Evolutionary conservation across 1,140 invertebrate species (phyloP).

Genomic region (Neodiprion fabricii): DNA sequence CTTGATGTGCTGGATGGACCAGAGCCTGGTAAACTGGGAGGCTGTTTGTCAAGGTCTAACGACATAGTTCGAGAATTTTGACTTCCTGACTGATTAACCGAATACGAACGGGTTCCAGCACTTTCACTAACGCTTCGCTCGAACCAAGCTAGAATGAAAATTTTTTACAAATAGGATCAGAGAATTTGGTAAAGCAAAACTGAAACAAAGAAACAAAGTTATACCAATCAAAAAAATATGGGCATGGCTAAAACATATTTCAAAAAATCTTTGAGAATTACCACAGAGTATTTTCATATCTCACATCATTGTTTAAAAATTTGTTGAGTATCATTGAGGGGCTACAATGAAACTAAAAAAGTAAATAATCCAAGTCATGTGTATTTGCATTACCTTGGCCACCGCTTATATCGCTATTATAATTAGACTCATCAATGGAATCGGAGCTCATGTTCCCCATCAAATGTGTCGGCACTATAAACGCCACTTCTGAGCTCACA

Average conservation of each 20-base stretch:
- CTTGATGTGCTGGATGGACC: conserved; percentile 54
- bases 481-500: conserved; percentile 91
- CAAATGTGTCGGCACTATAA: conserved; percentile 85
- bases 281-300: background rate
- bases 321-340: background rate
- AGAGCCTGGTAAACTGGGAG: conserved; percentile 55
- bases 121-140: conserved; percentile 67
- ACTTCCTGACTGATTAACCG: conserved; percentile 35
- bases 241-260: background rate
- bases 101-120: conserved; percentile 39
- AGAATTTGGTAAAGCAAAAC: background rate
- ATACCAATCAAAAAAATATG: too few relatives aligned
- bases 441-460: conserved; percentile 47
- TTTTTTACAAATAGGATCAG: background rate
- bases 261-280: conserved; percentile 8
- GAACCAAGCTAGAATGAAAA: conserved; percentile 60
- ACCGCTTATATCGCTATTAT: conserved; percentile 45
- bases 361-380: background rate
- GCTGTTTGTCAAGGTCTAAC: conserved; percentile 72
- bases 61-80: conserved; percentile 71
- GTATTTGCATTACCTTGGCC: conserved; percentile 40
- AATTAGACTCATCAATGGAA: conserved; percentile 44
- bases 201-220: too few relatives aligned
- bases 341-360: too few relatives aligned
- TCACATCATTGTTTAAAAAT: conserved; percentile 1